These are phyloP conservation scores for Spilarctia lutea DNA, from an alignment of 2,888 invertebrate species.

Conservation along the genomic window DNA sequence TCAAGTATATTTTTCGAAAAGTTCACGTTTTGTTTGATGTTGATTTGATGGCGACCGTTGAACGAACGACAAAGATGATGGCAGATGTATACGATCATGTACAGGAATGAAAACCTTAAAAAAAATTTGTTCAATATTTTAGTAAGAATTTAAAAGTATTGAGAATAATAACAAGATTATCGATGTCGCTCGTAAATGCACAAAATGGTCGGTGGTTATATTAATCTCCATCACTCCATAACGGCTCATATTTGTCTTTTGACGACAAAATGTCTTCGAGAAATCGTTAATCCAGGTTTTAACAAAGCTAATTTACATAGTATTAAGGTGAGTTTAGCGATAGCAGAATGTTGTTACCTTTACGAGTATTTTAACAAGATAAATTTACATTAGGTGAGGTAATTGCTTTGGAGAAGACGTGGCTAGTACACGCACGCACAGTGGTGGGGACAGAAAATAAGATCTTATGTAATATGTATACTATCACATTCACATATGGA, in stretches of 20 bases:
- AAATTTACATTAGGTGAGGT: background rate
- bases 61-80: background rate
- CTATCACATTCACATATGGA: too few species aligned
- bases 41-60: background rate
- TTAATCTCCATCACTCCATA: conserved; percentile 55
- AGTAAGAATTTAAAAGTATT: background rate
- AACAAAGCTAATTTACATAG: conserved; percentile 34
- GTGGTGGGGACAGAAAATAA: too few species aligned
- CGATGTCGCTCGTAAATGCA: conserved; percentile 8
- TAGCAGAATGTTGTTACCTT: background rate
- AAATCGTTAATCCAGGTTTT: conserved; percentile 52
- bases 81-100: background rate
- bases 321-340: conserved; percentile 11
- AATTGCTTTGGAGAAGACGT: background rate
- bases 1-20: conserved; percentile 3
- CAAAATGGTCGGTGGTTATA: conserved; percentile 16
- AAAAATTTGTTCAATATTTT: background rate
- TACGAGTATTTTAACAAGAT: background rate
- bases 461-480: too few species aligned
- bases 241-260: conserved; percentile 45
- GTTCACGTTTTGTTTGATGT: conserved; percentile 7
- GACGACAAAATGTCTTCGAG: conserved; percentile 37
- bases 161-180: background rate
- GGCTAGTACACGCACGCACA: too few species aligned
- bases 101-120: background rate